Conservation (phyloP, 1,140 invertebrate species). For the Trypoxylus dichotomus region DNA sequence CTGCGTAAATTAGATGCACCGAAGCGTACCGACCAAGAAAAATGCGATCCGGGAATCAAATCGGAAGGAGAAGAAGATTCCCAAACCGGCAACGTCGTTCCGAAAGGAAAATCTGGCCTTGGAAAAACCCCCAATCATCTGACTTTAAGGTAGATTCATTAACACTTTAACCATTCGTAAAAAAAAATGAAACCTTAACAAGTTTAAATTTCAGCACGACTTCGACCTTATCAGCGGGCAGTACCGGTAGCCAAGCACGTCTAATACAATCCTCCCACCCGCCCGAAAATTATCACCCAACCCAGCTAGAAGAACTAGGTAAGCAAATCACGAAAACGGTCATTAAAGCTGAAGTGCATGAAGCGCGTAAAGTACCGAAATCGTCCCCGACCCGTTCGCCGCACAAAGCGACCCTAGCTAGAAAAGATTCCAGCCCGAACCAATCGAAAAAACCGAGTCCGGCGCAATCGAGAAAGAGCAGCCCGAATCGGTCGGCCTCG, state of each 20-base stretch:
- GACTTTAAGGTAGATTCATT: conserved; percentile 68
- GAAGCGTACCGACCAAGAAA: conserved; percentile 55
- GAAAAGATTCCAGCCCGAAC: conserved; percentile 38
- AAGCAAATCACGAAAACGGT: conserved; percentile 57
- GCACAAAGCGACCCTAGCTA: conserved; percentile 33
- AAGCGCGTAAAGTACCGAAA: conserved; percentile 29
- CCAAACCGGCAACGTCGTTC: conserved; percentile 63
- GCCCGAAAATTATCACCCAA: conserved; percentile 84
- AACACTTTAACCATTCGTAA: conserved; percentile 29
- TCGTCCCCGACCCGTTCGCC: conserved; percentile 42
- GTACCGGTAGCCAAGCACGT: conserved; percentile 89
- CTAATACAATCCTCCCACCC: conserved; percentile 92
- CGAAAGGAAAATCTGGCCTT: conserved; percentile 71
- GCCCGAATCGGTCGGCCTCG: conserved; percentile 41
- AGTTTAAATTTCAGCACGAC: conserved; percentile 70
- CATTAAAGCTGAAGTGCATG: conserved; percentile 43
- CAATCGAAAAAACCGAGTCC: conserved; percentile 37
- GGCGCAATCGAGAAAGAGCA: conserved; percentile 38
- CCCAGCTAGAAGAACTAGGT: conserved; percentile 84
- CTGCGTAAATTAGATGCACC: conserved; percentile 39
- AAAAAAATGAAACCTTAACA: neutral
- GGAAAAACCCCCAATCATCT: conserved; percentile 90
- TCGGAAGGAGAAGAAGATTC: conserved; percentile 87
- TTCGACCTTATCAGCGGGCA: conserved; percentile 90
- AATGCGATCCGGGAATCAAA: conserved; percentile 74